Base-by-base conservation (phyloP, 2,113 vertebrate genomes). In the Amphilophus citrinellus region DNA sequence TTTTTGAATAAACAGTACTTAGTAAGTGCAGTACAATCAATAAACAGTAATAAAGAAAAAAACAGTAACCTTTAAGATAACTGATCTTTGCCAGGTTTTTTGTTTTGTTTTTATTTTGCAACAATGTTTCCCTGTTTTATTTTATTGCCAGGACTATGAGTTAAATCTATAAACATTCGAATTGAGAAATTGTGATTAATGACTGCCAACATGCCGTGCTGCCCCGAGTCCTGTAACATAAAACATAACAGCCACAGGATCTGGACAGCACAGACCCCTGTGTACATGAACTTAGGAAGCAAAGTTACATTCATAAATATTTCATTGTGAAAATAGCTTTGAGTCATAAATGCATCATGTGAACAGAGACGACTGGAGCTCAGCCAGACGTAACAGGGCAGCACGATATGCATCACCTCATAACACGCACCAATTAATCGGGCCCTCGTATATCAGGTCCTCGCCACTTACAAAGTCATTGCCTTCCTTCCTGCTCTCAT, bases 301-400 rank as follows among this genome's bases (percentile, higher is more conserved):
- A 82, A 93, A 94, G 88, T 85, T 86, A 85, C 85, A 76, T 18
- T 85, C 85, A 87, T 94, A 91, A 96, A 96, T 94, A 92, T 90
- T 93, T 94, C 84, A 94, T 85, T 8, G 61, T 42, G 73, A 91
- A 93, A 94, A 95, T 93, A 87, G 91, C 91, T 91, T 85, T 35
- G 50, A 80, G 90, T 87, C 89, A 87, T 95, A 92, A 95, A 96
- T 94, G 86, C 78, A 87, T 88, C 50, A 89, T 18, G 82, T 37
- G 82, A 87, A 88, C 39, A 75, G 39, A 30, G 71, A 76, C 11
- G 59, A 81, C 62, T 85, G 77, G 87, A 89, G 73, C 81, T 44
- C 79, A 80, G 89, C 88, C 75, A 83, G 82, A 86, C 87, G 77
- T 37, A 77, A 79, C 77, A 80, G 66, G 79, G 80, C 80, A 85